These are phyloP conservation scores for Charadrius vociferus DNA, from an alignment of 2,113 vertebrate genomes.

Conservation along the genomic window DNA sequence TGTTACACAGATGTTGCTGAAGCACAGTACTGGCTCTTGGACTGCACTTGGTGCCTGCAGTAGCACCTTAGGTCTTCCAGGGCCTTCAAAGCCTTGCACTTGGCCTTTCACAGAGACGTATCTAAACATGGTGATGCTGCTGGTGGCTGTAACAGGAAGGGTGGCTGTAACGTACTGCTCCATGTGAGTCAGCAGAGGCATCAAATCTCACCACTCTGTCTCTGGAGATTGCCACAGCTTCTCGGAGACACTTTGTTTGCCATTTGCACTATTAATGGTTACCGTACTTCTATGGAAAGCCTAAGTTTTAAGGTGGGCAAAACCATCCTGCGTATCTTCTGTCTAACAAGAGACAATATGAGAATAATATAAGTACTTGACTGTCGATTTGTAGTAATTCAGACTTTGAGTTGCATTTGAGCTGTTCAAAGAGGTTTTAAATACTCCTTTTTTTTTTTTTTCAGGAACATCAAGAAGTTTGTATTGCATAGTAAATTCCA, in stretches of 20 bases:
- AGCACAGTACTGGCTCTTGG: not conserved
- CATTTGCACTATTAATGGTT: fast-evolving
- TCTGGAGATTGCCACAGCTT: not conserved
- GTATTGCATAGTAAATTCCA: not conserved
- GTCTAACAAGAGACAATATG: not conserved
- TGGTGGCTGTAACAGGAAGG: not conserved
- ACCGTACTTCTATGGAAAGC: not conserved
- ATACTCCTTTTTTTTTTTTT: not conserved
- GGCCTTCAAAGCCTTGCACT: not conserved
- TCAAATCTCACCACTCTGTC: not conserved
- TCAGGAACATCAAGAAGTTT: not conserved
- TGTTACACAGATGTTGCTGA: not conserved
- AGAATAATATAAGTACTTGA: not conserved
- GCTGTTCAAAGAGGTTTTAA: not conserved
- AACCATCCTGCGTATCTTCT: not conserved
- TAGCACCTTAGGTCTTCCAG: not conserved
- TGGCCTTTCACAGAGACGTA: not conserved
- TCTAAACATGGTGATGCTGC: not conserved
- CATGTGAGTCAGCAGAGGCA: not conserved
- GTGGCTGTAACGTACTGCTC: not conserved
- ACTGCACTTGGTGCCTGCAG: not conserved
- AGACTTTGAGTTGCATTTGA: not conserved
- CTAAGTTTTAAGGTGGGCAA: not conserved
- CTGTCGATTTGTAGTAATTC: not conserved
- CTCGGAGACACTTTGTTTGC: not conserved